A percentile compares a stretch with the other conserved stretches of the same genome.
Conservation (phyloP, 2,113 vertebrate genomes). For the Amazona vittata region DNA sequence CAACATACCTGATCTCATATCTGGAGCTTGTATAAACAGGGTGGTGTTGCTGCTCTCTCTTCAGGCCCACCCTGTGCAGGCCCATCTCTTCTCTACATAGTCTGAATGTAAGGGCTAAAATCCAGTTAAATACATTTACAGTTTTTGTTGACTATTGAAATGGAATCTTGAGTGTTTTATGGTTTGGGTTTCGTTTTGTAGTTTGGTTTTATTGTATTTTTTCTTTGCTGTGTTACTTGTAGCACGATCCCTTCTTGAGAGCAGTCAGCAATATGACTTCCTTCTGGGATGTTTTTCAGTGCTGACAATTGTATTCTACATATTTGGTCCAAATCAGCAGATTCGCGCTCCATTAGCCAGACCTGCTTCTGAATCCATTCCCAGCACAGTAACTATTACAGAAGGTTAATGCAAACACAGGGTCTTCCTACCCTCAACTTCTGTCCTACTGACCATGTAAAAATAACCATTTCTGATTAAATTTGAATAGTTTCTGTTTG, state of each 20-base stretch:
- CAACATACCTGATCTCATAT: neutral
- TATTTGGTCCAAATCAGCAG: neutral
- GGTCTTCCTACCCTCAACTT: neutral
- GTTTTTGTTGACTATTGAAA: neutral
- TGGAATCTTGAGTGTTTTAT: neutral
- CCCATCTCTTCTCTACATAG: neutral
- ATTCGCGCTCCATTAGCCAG: neutral
- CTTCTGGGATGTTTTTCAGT: neutral
- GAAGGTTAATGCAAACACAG: neutral
- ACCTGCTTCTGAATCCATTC: neutral
- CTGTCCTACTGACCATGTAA: neutral
- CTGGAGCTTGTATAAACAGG: neutral
- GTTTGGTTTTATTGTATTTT: neutral
- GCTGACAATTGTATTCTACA: neutral
- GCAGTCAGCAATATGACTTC: neutral
- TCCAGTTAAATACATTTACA: neutral
- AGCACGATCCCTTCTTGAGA: neutral
- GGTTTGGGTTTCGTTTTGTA: neutral
- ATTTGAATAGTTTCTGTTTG: neutral
- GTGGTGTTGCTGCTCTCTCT: neutral
- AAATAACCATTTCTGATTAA: neutral
- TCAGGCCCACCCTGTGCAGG: neutral
- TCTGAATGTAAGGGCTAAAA: neutral
- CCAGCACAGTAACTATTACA: rapidly evolving
- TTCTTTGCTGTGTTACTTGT: neutral